These are phyloP conservation scores for Glareola pratincola DNA, from an alignment of 2,113 vertebrate species.

Conservation along the genomic window DNA sequence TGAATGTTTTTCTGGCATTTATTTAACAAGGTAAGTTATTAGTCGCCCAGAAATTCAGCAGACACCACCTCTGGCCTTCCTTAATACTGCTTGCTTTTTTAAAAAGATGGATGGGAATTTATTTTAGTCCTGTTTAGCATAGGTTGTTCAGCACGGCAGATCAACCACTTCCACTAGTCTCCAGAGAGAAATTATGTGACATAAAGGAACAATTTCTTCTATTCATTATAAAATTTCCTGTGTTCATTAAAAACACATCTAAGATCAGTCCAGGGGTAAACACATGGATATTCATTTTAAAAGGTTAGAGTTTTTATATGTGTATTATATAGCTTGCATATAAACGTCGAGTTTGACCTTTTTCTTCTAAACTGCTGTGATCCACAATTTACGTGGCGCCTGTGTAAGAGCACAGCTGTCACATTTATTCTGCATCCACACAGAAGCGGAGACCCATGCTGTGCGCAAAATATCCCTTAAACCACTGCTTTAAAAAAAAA, in stretches of 20 bases:
- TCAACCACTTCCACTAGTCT: background rate
- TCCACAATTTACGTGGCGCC: background rate
- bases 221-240: background rate
- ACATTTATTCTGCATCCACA: background rate
- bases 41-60: background rate
- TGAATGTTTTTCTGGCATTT: background rate
- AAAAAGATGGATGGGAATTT: background rate
- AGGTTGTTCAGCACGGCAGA: background rate
- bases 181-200: background rate
- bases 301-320: background rate
- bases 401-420: background rate
- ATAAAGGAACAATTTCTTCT: background rate
- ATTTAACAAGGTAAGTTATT: background rate
- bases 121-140: background rate
- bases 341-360: background rate
- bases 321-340: background rate
- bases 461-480: background rate
- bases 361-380: background rate
- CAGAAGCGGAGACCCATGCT: background rate
- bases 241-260: background rate
- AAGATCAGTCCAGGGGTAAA: background rate
- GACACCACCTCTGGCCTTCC: background rate
- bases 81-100: background rate
- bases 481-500: fast-evolving
- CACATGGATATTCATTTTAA: background rate